A percentile compares a stretch with the other conserved stretches of the same genome.
phyloP scores from a whole-genome alignment of 2,888 invertebrate genomes.

The Dynastes maya region DNA sequence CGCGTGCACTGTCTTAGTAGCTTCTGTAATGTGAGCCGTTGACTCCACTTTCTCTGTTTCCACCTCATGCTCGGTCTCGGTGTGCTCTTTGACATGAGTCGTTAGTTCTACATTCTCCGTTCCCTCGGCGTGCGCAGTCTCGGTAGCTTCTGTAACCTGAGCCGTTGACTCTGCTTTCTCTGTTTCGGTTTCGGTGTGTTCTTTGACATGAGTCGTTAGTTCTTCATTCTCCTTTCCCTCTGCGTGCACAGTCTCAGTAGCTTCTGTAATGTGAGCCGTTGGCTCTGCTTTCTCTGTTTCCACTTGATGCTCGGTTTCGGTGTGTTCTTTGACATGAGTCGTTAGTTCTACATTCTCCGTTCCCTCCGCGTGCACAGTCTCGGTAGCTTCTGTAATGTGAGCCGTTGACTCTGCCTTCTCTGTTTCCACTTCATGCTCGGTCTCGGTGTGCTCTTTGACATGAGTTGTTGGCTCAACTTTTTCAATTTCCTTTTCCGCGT shows the following conservation, averaged over 20 bases:
- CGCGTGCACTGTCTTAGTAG: too few species aligned
- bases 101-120: not conserved
- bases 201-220: not conserved
- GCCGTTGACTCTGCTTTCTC: not conserved
- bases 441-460: not conserved
- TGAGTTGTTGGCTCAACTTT: not conserved
- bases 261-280: not conserved
- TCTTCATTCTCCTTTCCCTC: not conserved
- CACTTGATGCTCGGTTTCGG: not conserved
- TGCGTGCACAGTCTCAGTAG: not conserved
- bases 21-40: too few species aligned
- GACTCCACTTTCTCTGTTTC: not conserved
- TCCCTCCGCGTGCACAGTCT: not conserved
- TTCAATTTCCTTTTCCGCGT: not conserved
- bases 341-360: slow-evolving; percentile 1
- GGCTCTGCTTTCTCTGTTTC: slow-evolving; percentile 1
- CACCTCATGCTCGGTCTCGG: not conserved
- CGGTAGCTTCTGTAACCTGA: too few species aligned
- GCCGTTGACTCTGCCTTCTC: too few species aligned
- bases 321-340: slow-evolving; percentile 9
- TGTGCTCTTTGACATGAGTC: not conserved
- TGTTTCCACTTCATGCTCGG: not conserved
- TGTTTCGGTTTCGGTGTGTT: not conserved
- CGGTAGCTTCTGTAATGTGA: not conserved
- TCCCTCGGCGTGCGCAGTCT: not conserved